Evolutionary conservation across 2,113 vertebrate genomes (phyloP).

Genomic region (Falco punctatus): DNA sequence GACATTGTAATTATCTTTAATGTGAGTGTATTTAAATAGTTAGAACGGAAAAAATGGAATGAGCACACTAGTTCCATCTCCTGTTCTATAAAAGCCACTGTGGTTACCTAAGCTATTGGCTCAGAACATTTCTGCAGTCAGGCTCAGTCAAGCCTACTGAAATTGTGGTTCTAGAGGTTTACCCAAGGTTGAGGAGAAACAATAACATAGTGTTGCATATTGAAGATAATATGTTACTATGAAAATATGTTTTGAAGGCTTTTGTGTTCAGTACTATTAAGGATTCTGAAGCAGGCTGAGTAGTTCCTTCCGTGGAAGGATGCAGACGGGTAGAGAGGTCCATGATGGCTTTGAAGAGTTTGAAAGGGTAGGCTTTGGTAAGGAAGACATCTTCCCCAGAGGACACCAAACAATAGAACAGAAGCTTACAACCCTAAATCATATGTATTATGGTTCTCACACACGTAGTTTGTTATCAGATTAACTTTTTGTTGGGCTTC

Average conservation of each 20-base stretch:
- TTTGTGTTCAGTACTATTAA: not conserved
- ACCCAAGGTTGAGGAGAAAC: not conserved
- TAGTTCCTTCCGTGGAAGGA: not conserved
- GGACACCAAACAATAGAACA: not conserved
- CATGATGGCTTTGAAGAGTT: not conserved
- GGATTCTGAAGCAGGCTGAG: not conserved
- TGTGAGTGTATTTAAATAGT: not conserved
- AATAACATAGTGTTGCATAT: not conserved
- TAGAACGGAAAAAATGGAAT: not conserved
- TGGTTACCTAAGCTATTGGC: not conserved
- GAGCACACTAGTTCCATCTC: not conserved
- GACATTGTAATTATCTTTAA: not conserved
- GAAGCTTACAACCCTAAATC: not conserved
- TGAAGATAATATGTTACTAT: not conserved
- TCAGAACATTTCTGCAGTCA: not conserved
- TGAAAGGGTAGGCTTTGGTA: not conserved
- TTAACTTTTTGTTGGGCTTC: not conserved
- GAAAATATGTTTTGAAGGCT: not conserved
- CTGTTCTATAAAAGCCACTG: not conserved
- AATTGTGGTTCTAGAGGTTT: not conserved
- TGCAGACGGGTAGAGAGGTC: not conserved
- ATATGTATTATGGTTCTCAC: not conserved
- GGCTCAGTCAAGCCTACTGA: not conserved
- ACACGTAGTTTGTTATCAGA: not conserved
- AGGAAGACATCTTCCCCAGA: not conserved